Conservation (phyloP, 2,888 invertebrate species). For the Heliconius erato region DNA sequence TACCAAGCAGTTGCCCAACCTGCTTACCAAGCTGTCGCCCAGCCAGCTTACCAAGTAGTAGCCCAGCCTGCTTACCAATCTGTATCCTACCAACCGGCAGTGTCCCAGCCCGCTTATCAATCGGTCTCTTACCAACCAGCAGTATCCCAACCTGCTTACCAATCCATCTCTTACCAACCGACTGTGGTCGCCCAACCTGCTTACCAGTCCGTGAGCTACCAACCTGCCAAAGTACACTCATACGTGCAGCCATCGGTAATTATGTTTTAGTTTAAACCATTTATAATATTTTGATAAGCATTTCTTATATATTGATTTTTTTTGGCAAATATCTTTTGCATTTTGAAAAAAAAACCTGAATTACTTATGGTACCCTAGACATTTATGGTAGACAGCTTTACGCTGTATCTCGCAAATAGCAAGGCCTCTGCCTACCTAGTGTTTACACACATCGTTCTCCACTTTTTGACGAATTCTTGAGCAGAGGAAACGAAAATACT, state of each 20-base stretch:
- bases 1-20: conserved; percentile 7
- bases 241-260: conserved; percentile 38
- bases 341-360: no score
- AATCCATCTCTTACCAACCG: neutral
- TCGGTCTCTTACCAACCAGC: neutral
- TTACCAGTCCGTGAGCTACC: conserved; percentile 41
- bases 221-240: conserved; percentile 8
- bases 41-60: conserved; percentile 37
- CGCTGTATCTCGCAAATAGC: no score
- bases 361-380: no score
- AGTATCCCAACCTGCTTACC: neutral
- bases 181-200: neutral
- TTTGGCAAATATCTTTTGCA: no score
- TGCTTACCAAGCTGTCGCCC: conserved; percentile 13
- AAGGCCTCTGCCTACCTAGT: no score
- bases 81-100: no score
- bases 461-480: no score
- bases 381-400: no score
- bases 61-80: conserved; percentile 35
- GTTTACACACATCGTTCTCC: no score
- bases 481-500: no score
- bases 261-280: conserved; percentile 1
- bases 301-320: no score
- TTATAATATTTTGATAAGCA: neutral
- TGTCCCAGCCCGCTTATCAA: conserved; percentile 32